Conservation (phyloP, 2,113 vertebrate species). For the Hemiprocne comata region DNA sequence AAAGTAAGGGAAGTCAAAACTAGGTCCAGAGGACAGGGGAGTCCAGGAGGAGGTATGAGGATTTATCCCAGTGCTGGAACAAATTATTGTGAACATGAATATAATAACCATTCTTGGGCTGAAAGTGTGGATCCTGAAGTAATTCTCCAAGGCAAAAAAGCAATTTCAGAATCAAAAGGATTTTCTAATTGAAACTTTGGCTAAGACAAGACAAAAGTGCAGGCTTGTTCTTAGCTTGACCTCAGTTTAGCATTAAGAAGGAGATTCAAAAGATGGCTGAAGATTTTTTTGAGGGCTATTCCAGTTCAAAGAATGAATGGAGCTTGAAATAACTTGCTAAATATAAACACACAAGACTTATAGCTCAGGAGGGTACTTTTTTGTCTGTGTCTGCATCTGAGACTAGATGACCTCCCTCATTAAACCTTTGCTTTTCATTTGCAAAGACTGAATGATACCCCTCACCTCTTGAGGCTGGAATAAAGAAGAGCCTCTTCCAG, state of each 20-base stretch:
- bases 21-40: not conserved
- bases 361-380: not conserved
- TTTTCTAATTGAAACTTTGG: not conserved
- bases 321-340: not conserved
- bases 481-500: not conserved
- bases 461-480: not conserved
- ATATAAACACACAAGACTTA: not conserved
- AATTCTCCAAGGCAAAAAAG: not conserved
- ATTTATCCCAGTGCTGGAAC: not conserved
- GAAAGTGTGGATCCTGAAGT: not conserved
- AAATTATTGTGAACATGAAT: not conserved
- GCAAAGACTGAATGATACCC: not conserved
- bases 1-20: not conserved
- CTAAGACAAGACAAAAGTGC: not conserved
- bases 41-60: not conserved
- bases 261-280: not conserved
- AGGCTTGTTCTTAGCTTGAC: not conserved
- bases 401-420: not conserved
- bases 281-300: not conserved
- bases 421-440: not conserved
- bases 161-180: not conserved
- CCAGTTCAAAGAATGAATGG: not conserved
- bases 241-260: not conserved
- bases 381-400: not conserved
- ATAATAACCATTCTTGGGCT: not conserved